Evolutionary conservation across 2,113 vertebrate species (phyloP).

Genomic region (Gobiocypris rarus): DNA sequence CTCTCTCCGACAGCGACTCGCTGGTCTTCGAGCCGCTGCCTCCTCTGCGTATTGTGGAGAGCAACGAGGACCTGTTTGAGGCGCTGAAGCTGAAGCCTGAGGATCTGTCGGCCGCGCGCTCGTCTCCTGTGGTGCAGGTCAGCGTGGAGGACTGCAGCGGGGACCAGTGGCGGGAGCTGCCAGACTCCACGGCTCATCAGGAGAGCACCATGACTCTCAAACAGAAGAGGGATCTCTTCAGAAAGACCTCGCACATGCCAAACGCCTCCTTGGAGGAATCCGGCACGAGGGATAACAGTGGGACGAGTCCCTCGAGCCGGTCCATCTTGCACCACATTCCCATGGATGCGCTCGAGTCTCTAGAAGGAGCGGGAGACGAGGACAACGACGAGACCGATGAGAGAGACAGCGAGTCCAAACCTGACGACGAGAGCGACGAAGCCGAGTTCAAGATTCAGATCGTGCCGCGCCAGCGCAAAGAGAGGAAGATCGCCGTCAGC

Average conservation of each 20-base stretch:
- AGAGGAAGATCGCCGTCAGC: slow-evolving; percentile 97
- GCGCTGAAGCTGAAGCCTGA: slow-evolving; percentile 56
- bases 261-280: slow-evolving; percentile 87
- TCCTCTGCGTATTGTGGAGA: slow-evolving; percentile 94
- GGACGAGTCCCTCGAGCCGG: slow-evolving; percentile 69
- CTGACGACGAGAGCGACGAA: slow-evolving; percentile 85
- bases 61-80: slow-evolving; percentile 88
- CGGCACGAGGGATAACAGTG: slow-evolving; percentile 61
- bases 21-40: slow-evolving; percentile 93
- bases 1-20: slow-evolving; percentile 95
- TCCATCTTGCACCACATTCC: slow-evolving; percentile 87
- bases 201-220: slow-evolving; percentile 90
- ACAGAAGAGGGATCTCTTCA: slow-evolving; percentile 91
- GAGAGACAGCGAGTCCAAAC: slow-evolving; percentile 81
- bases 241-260: slow-evolving; percentile 86
- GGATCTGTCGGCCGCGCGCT: slow-evolving; percentile 63
- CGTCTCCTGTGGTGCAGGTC: slow-evolving; percentile 86
- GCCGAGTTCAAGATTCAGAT: slow-evolving; percentile 98
- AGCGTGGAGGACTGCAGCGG: slow-evolving; percentile 90
- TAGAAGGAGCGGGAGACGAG: slow-evolving; percentile 79
- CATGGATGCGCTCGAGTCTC: slow-evolving; percentile 80
- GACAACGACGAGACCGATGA: slow-evolving; percentile 87
- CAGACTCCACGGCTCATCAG: slow-evolving; percentile 65
- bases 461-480: slow-evolving; percentile 92
- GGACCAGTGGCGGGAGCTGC: slow-evolving; percentile 54